Conservation (phyloP, 2,888 invertebrate genomes). For the Gisinianus flammeolus region DNA sequence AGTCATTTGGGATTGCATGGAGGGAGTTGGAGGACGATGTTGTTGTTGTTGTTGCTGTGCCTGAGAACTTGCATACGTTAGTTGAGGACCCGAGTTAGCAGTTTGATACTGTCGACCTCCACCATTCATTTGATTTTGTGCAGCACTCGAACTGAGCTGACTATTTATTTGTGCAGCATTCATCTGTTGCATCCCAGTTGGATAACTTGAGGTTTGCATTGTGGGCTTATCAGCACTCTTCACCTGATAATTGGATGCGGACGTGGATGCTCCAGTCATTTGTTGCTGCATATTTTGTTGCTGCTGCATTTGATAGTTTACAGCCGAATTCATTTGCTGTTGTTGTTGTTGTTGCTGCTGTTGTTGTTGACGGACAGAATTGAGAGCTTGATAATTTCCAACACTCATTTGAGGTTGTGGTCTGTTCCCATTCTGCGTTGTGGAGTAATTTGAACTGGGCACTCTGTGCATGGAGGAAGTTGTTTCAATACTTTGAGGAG, state of each 20-base stretch:
- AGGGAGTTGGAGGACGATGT: too few species aligned
- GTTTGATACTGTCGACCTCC: too few species aligned
- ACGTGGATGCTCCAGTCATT: background rate
- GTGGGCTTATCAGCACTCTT: too few species aligned
- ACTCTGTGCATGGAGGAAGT: background rate
- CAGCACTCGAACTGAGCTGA: background rate
- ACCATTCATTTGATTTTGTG: background rate
- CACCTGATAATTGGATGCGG: too few species aligned
- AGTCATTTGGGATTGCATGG: background rate
- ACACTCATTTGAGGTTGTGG: slow-evolving; percentile 13
- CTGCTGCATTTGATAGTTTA: too few species aligned
- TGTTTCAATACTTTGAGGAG: background rate
- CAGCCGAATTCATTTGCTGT: too few species aligned
- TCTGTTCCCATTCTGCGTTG: too few species aligned
- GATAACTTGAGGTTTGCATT: too few species aligned
- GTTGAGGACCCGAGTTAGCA: too few species aligned
- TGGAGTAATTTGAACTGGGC: too few species aligned
- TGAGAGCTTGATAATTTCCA: slow-evolving; percentile 36
- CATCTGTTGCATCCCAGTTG: background rate
- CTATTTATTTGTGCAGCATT: background rate
- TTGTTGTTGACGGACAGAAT: slow-evolving; percentile 30
- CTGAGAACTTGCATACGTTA: background rate
- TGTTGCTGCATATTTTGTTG: background rate
- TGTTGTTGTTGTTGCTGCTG: background rate
- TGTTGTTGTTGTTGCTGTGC: background rate